Evolutionary conservation across 2,888 invertebrate genomes (phyloP).

Genomic region (Drosophila nr. perissopoda): DNA sequence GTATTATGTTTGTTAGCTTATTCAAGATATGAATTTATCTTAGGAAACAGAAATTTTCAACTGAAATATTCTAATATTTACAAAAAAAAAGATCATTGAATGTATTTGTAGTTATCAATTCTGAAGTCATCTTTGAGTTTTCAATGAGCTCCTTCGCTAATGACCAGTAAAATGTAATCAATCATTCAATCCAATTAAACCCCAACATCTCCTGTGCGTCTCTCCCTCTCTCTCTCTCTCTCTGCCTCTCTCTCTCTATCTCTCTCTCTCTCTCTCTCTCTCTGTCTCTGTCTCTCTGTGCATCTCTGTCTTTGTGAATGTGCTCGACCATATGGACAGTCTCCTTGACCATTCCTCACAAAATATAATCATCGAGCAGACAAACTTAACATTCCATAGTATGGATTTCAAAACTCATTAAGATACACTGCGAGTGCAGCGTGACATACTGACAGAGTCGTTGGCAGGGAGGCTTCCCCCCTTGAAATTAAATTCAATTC

Average conservation of each 20-base stretch:
- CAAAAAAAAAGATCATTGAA: constrained; percentile 7
- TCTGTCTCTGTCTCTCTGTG: neutral
- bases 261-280: neutral
- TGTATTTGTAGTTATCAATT: constrained; percentile 33
- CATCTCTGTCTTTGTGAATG: constrained; percentile 25
- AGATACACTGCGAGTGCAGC: constrained; percentile 6
- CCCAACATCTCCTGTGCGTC: constrained; percentile 44
- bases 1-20: neutral
- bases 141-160: constrained; percentile 61
- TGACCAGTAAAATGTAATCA: constrained; percentile 76
- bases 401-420: constrained; percentile 56
- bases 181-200: constrained; percentile 76
- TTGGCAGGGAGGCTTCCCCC: neutral
- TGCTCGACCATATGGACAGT: constrained; percentile 44
- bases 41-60: too few relatives aligned
- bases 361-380: constrained; percentile 7
- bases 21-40: neutral
- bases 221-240: neutral
- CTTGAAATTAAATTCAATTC: constrained; percentile 2
- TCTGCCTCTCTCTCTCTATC: neutral
- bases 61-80: too few relatives aligned
- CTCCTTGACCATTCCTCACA: constrained; percentile 15
- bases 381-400: constrained; percentile 18
- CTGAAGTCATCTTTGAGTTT: constrained; percentile 63
- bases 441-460: neutral